Conservation (phyloP, 2,797 vertebrate species). For the Spinibarbus caldwelli region DNA sequence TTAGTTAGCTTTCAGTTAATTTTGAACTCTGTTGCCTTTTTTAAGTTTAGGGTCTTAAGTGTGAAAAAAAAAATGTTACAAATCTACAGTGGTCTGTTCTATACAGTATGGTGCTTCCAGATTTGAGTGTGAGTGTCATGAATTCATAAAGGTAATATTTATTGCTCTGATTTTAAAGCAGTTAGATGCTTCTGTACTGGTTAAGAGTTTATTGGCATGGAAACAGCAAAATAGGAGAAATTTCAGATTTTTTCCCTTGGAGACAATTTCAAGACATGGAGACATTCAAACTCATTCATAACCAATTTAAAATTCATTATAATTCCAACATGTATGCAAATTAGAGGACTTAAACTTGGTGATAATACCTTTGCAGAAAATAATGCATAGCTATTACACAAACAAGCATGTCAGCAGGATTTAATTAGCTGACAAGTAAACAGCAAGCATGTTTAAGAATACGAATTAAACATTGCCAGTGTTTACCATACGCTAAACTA, state of each 20-base stretch:
- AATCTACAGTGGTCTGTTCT: not conserved
- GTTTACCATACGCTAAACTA: conserved; percentile 25
- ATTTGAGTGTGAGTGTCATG: not conserved
- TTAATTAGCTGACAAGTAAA: conserved; percentile 74
- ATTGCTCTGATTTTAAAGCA: not conserved
- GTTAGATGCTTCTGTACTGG: not conserved
- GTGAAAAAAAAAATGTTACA: not conserved
- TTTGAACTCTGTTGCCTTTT: not conserved
- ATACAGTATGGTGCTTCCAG: not conserved
- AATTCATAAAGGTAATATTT: not conserved
- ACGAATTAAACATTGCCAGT: conserved; percentile 59
- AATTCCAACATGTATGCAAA: conserved; percentile 46
- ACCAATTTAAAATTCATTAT: conserved; percentile 59
- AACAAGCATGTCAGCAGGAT: conserved; percentile 70
- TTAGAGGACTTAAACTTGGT: conserved; percentile 25
- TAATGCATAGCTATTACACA: conserved; percentile 52
- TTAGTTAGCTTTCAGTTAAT: not conserved
- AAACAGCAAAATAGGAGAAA: not conserved
- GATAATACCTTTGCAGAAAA: conserved; percentile 43
- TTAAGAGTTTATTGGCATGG: not conserved
- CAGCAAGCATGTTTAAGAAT: conserved; percentile 58
- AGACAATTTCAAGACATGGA: no score
- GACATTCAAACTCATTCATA: conserved; percentile 37
- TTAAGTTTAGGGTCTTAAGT: not conserved
- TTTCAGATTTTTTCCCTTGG: not conserved